These are phyloP conservation scores for Hirtodrosophila confusa DNA, from an alignment of 2,888 invertebrate genomes.

Conservation along the genomic window DNA sequence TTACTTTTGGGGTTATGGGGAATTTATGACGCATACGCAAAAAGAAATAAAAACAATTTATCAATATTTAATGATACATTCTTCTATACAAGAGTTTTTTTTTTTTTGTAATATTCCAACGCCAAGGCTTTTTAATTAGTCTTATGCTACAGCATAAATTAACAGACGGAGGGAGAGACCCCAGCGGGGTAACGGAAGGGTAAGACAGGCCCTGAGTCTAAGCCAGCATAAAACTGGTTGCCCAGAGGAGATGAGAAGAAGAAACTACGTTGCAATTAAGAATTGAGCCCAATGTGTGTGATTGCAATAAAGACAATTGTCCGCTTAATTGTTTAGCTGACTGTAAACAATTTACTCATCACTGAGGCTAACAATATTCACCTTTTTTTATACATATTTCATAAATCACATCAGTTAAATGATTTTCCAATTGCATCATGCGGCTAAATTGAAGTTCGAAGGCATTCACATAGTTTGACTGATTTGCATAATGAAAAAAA, in stretches of 20 bases:
- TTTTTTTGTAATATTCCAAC: conserved; percentile 27
- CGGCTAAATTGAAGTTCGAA: conserved; percentile 17
- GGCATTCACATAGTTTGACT: neutral
- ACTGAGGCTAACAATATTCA: conserved; percentile 2
- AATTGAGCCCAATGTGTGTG: conserved; percentile 16
- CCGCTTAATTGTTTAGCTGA: conserved; percentile 1
- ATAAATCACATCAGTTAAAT: conserved; percentile 37
- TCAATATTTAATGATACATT: conserved; percentile 48
- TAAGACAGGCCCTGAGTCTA: conserved; percentile 6
- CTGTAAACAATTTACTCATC: conserved; percentile 30
- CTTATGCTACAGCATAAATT: conserved; percentile 71
- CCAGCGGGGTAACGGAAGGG: conserved; percentile 1
- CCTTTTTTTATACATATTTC: conserved; percentile 19
- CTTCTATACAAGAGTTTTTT: conserved; percentile 12
- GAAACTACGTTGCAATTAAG: conserved; percentile 32
- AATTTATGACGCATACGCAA: conserved; percentile 28
- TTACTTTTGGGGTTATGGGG: conserved; percentile 17
- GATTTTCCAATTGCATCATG: conserved; percentile 55
- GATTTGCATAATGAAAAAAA: conserved; percentile 42
- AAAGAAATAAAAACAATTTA: conserved; percentile 35
- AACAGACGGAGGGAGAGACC: conserved; percentile 20
- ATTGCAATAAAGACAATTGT: conserved; percentile 12
- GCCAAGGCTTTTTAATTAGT: conserved; percentile 68
- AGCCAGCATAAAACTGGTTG: conserved; percentile 25
- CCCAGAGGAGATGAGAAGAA: neutral